Evolutionary conservation across 2,888 invertebrate genomes (phyloP).

Genomic region (Endotricha flammealis): DNA sequence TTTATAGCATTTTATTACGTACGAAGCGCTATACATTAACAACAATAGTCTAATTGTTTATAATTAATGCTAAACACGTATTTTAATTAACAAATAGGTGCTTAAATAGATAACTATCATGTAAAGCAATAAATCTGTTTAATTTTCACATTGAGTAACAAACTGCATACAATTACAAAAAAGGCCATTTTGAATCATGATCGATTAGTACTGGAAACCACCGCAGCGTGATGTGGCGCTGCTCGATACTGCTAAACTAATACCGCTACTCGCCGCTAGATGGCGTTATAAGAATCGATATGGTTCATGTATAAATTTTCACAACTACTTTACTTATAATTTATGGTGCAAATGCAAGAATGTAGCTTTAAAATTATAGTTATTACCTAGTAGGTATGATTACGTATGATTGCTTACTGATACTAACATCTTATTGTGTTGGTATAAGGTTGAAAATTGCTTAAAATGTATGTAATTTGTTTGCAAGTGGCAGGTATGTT

Average conservation of each 20-base stretch:
- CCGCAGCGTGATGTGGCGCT: constrained; percentile 46
- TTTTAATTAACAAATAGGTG: constrained; percentile 13
- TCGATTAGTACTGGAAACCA: constrained; percentile 31
- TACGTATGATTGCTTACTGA: constrained; percentile 6
- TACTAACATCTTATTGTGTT: neutral
- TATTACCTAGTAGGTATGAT: constrained; percentile 9
- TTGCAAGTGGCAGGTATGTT: constrained; percentile 1
- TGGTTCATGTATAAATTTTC: constrained; percentile 13
- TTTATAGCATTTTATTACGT: too few relatives aligned
- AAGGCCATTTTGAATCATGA: constrained; percentile 45
- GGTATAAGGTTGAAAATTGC: neutral
- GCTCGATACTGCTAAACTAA: constrained; percentile 12
- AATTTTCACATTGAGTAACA: constrained; percentile 43
- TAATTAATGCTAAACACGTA: constrained; percentile 2
- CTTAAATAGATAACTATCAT: constrained; percentile 37
- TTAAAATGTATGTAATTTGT: constrained; percentile 3
- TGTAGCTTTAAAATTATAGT: constrained; percentile 8
- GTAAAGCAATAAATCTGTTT: constrained; percentile 64
- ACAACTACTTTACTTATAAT: constrained; percentile 4
- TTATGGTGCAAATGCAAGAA: constrained; percentile 7
- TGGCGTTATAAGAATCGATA: constrained; percentile 46
- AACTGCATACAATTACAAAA: constrained; percentile 57
- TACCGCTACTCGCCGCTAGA: constrained; percentile 59
- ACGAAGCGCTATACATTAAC: neutral
- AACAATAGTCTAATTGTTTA: neutral